Percentiles rank a stretch among this genome's conserved stretches.
Conservation (phyloP, 2,888 invertebrate genomes). For the Itoplectis maculator region DNA sequence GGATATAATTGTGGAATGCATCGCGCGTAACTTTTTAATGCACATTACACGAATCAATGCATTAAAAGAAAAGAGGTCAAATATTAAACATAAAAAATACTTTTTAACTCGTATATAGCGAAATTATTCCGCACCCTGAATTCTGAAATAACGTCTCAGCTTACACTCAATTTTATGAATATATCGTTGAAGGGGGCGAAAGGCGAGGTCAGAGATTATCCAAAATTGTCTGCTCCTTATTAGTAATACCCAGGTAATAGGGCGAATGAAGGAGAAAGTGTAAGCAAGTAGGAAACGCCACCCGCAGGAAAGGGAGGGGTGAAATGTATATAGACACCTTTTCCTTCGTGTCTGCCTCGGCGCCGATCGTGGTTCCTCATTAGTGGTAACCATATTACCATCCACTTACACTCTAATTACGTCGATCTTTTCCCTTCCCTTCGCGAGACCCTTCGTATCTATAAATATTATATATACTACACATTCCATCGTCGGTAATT, state of each 20-base stretch:
- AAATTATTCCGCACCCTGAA: neutral
- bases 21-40: neutral
- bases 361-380: slow-evolving; percentile 52
- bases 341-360: slow-evolving; percentile 8
- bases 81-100: too few relatives aligned
- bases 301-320: too few relatives aligned
- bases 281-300: slow-evolving; percentile 32
- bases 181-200: neutral
- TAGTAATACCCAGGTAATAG: slow-evolving; percentile 34
- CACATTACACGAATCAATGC: neutral
- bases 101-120: too few relatives aligned
- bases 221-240: slow-evolving; percentile 57
- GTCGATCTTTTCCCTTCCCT: slow-evolving; percentile 43
- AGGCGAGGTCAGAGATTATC: slow-evolving; percentile 31
- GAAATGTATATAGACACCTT: slow-evolving; percentile 28
- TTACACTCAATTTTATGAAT: neutral
- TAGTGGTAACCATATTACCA: slow-evolving; percentile 62
- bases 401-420: slow-evolving; percentile 63
- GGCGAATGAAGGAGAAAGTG: slow-evolving; percentile 13
- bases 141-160: neutral
- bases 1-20: neutral
- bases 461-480: slow-evolving; percentile 11
- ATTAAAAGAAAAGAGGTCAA: too few relatives aligned
- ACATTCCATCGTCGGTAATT: neutral
- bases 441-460: neutral